These are phyloP conservation scores for Parazoanthus darwini DNA, from an alignment of 92 coral and sea anemone species.

Conservation along the genomic window DNA sequence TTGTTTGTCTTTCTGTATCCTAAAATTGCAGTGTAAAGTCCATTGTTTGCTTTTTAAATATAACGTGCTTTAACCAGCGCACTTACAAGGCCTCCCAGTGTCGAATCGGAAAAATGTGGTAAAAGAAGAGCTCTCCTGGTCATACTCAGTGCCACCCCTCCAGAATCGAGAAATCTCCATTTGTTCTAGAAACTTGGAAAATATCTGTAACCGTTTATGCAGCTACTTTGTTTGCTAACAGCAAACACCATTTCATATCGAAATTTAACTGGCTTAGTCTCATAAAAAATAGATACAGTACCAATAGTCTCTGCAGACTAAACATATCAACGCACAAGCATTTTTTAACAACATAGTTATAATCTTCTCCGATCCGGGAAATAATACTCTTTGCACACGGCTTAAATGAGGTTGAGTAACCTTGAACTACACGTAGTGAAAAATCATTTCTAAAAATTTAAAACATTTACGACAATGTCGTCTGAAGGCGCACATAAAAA, in stretches of 20 bases:
- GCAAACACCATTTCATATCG: not conserved
- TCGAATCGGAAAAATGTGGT: not conserved
- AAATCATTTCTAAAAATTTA: not conserved
- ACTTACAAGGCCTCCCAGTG: constrained; percentile 4
- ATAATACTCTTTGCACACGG: not conserved
- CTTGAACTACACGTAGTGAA: too few relatives aligned
- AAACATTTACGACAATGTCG: too few relatives aligned
- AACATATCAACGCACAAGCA: not conserved
- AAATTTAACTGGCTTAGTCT: not conserved
- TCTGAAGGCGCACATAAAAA: not conserved
- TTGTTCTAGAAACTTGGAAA: too few relatives aligned
- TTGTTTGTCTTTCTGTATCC: constrained; percentile 14
- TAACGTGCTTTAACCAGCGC: constrained; percentile 1
- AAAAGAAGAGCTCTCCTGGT: not conserved
- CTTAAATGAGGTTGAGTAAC: not conserved
- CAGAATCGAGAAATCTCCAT: not conserved
- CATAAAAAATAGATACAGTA: not conserved
- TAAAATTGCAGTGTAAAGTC: constrained; percentile 7
- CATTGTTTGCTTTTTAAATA: not conserved
- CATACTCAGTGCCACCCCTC: not conserved
- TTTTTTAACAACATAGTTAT: not conserved
- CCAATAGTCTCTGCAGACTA: too few relatives aligned
- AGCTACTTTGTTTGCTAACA: not conserved
- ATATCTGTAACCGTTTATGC: not conserved
- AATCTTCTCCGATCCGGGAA: not conserved